Conservation (phyloP, 2,113 vertebrate species). For the Puffinus mauretanicus region DNA sequence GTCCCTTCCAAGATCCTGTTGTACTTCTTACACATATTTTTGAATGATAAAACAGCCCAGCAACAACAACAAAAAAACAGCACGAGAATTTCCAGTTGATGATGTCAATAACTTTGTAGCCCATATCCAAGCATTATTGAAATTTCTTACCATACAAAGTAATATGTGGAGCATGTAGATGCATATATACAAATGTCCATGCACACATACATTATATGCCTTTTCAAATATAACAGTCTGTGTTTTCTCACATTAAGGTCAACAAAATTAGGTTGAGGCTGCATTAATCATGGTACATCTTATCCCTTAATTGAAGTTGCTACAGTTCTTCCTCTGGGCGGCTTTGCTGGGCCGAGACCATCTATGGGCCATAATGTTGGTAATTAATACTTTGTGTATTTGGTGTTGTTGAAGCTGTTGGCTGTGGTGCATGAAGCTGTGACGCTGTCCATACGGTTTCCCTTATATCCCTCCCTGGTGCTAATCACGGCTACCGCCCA, state of each 20-base stretch:
- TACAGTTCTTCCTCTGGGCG: not conserved
- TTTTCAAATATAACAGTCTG: constrained; percentile 43
- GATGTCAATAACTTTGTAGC: constrained; percentile 37
- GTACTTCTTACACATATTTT: not conserved
- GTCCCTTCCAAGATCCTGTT: constrained; percentile 11
- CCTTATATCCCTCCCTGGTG: not conserved
- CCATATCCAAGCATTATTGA: constrained; percentile 36
- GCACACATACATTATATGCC: not conserved
- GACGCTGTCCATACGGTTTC: not conserved
- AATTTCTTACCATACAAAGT: constrained; percentile 58
- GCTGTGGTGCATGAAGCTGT: not conserved
- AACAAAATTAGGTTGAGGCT: not conserved
- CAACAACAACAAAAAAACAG: constrained; percentile 33
- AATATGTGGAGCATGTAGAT: not conserved
- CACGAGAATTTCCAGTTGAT: constrained; percentile 18
- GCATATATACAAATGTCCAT: not conserved
- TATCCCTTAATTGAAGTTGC: not conserved
- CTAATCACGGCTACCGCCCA: not conserved
- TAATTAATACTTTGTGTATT: constrained; percentile 22
- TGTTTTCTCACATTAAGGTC: constrained; percentile 13
- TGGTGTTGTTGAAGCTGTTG: constrained; percentile 13
- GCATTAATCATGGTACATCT: not conserved
- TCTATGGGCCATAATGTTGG: not conserved
- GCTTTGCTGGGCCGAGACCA: not conserved
- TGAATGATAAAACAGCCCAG: not conserved